Evolutionary conservation across 2,888 invertebrate species (phyloP), one percentile per base, ranked within the genome.

Genomic region (Notocelia uddmanniana): DNA sequence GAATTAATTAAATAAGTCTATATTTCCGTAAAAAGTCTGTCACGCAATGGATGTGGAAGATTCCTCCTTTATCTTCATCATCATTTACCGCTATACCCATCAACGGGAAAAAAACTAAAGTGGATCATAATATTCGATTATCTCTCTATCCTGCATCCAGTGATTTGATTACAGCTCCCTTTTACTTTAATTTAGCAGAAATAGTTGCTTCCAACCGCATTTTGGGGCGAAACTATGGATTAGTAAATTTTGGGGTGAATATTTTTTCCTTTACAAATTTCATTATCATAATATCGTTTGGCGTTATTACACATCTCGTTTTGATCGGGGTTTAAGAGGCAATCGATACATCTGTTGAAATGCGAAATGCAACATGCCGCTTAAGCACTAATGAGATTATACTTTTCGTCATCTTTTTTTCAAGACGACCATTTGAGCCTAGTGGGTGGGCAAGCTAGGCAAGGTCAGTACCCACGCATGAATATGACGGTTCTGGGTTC

Each of bases 111-210:
- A 60, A 89, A 87, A 84, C 83, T 78, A 80, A 85, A 89, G 83
- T 83, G 84, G 79, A 84, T 85, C 81, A 79, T 82, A 83, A 85
- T 85, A 91, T 87, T 86, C 84, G 83, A 90, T 91, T 89, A 90
- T 85, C 77, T 80, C 77, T 80, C 79, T 75, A 76, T 77, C 77
- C 78, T 68, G 78, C 73, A 75, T 77, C 76, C 74, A 75, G 76
- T 83, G 81, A 92, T 92, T 89, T 82, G 86, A 92, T 92, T 92
- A 91, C 79, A 84, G 74, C 82, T 84, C 91, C 91, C 89, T 89
- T 84, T 85, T 84, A 85, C 87, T 84, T 80, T 86, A 86, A 88
- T 91, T 89, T 88, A 85, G 84, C 83, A 80, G 83, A 85, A 89
- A 89, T 88, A 89, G 89, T 88, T 86, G 83, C 82, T 83, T 86